A percentile compares a stretch with the other conserved stretches of the same genome.
These are phyloP conservation scores for Sycophaga agraensis DNA, from an alignment of 1,140 invertebrate genomes.

Conservation along the genomic window DNA sequence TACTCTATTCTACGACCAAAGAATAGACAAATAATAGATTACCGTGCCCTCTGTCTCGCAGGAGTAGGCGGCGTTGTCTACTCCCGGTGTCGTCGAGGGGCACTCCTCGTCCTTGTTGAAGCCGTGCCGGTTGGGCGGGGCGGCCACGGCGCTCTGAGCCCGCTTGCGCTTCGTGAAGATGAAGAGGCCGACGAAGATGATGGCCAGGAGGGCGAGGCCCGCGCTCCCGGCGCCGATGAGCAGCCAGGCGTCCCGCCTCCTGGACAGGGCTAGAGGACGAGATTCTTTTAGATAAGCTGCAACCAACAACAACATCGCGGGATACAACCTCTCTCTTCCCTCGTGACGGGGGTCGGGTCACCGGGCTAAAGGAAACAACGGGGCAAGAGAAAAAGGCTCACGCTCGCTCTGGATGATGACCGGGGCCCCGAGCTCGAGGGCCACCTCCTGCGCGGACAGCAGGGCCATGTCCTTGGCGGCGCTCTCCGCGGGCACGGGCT, in stretches of 20 bases:
- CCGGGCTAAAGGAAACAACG: too few species aligned
- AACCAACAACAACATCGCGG: slow-evolving; percentile 29
- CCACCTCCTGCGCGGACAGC: slow-evolving; percentile 72
- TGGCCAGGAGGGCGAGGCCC: slow-evolving; percentile 64
- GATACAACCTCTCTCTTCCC: slow-evolving; percentile 10
- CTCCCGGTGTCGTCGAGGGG: slow-evolving; percentile 32
- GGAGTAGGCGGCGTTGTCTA: slow-evolving; percentile 49
- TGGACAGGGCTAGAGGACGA: slow-evolving; percentile 64
- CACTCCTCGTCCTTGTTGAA: slow-evolving; percentile 44
- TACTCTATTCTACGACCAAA: not conserved
- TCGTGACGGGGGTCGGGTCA: too few species aligned
- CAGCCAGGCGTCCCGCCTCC: slow-evolving; percentile 65
- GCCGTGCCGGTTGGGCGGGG: slow-evolving; percentile 39
- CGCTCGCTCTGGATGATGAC: slow-evolving; percentile 83
- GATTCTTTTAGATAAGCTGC: slow-evolving; percentile 72
- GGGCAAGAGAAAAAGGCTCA: slow-evolving; percentile 53
- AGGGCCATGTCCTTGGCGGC: slow-evolving; percentile 78
- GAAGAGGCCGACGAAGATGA: slow-evolving; percentile 65
- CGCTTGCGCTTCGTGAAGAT: slow-evolving; percentile 63
- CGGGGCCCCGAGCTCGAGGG: slow-evolving; percentile 69
- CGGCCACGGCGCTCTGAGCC: slow-evolving; percentile 43
- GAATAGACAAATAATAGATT: not conserved
- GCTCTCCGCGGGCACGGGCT: slow-evolving; percentile 73
- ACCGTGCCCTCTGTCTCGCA: slow-evolving; percentile 50
- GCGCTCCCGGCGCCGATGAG: slow-evolving; percentile 64